Conservation (phyloP, 2,888 invertebrate species). For the Clanis bilineata region DNA sequence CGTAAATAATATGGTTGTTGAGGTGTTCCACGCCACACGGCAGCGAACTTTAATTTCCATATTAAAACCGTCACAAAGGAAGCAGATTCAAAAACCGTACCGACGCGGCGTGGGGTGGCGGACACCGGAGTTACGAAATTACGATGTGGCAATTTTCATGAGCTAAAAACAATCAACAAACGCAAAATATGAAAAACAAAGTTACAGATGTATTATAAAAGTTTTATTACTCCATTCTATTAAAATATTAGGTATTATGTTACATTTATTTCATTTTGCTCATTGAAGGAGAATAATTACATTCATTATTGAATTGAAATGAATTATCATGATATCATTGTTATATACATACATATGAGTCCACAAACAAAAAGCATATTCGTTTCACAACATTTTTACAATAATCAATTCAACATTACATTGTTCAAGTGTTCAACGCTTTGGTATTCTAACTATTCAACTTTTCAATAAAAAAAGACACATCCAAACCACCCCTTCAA, state of each 20-base stretch:
- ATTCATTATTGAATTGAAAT: too few species aligned
- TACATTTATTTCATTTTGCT: too few species aligned
- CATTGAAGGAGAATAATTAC: too few species aligned
- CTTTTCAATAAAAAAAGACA: neutral
- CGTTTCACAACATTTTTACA: too few species aligned
- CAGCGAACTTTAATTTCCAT: conserved; percentile 80
- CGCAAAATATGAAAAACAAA: neutral
- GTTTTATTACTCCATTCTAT: too few species aligned
- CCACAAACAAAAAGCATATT: too few species aligned
- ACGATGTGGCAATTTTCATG: conserved; percentile 39
- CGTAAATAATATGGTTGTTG: conserved; percentile 56
- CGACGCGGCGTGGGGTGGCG: conserved; percentile 49
- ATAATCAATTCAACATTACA: too few species aligned
- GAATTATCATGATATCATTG: too few species aligned
- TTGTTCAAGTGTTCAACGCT: too few species aligned
- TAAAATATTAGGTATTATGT: too few species aligned
- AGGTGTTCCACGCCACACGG: conserved; percentile 69
- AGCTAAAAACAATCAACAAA: neutral
- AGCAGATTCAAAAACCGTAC: conserved; percentile 80
- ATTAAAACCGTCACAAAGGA: conserved; percentile 82
- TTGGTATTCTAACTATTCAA: neutral
- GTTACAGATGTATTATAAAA: too few species aligned
- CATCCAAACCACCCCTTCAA: conserved; percentile 39
- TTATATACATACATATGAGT: too few species aligned
- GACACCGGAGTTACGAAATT: conserved; percentile 24